These are phyloP conservation scores for Antennarius striatus DNA, from an alignment of 2,113 vertebrate genomes.

Conservation along the genomic window DNA sequence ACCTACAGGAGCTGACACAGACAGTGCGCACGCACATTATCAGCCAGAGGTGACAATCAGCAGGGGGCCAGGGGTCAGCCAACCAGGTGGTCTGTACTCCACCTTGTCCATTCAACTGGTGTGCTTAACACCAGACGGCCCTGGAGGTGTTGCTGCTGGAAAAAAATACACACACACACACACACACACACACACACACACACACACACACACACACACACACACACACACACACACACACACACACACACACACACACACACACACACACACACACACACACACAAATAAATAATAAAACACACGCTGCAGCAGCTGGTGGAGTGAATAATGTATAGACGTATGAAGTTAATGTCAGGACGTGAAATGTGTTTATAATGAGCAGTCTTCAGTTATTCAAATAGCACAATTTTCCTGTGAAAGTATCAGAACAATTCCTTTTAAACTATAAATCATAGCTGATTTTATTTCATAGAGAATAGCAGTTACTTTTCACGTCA, in stretches of 20 bases:
- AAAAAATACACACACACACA: constrained; percentile 6
- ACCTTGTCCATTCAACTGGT: constrained; percentile 46
- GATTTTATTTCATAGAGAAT: too few species aligned
- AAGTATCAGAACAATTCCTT: too few species aligned
- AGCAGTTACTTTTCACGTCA: too few species aligned
- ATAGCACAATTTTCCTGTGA: too few species aligned
- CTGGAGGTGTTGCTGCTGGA: constrained; percentile 30
- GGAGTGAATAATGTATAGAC: constrained; percentile 41
- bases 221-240: background rate
- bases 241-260: background rate
- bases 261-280: background rate
- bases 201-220: background rate
- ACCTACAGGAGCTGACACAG: constrained; percentile 45
- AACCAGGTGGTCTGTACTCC: constrained; percentile 67
- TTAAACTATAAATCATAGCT: too few species aligned
- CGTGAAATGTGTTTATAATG: too few species aligned
- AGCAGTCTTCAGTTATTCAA: too few species aligned
- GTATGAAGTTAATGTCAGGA: constrained; percentile 1
- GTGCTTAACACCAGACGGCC: constrained; percentile 8
- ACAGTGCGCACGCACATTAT: constrained; percentile 40
- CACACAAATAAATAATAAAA: background rate
- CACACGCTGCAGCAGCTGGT: constrained; percentile 41
- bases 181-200: background rate
- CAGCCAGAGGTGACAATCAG: constrained; percentile 67
- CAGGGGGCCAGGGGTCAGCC: constrained; percentile 56